Evolutionary conservation across 2,113 vertebrate genomes (phyloP).

Genomic region (Chlorodrepanis virens): DNA sequence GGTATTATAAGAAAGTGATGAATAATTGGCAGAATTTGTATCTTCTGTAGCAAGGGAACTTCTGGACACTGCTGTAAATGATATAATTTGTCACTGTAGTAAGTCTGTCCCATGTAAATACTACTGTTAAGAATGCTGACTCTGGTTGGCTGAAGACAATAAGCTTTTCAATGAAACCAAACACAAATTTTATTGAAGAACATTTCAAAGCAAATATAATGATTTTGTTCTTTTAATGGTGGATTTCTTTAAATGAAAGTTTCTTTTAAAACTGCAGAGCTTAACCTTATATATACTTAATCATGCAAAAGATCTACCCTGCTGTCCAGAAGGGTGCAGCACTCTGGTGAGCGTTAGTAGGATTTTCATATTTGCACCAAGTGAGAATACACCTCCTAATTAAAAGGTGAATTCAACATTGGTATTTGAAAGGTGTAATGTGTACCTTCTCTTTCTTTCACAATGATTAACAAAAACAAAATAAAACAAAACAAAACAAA

Average conservation of each 20-base stretch:
- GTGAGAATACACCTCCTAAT: neutral
- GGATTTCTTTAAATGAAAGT: neutral
- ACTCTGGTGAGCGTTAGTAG: neutral
- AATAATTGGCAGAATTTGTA: conserved; percentile 45
- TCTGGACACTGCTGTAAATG: neutral
- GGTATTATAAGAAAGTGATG: conserved; percentile 4
- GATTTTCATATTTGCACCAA: neutral
- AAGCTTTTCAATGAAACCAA: neutral
- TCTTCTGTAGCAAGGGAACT: conserved; percentile 8
- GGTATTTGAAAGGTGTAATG: neutral
- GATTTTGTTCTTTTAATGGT: neutral
- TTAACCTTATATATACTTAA: neutral
- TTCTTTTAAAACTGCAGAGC: neutral
- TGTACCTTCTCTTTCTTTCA: neutral
- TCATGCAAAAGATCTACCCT: neutral
- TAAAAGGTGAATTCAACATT: neutral
- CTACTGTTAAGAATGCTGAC: neutral
- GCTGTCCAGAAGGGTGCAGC: neutral
- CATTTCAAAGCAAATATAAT: neutral
- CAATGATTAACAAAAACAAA: neutral
- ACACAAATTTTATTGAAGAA: neutral
- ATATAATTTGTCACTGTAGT: conserved; percentile 19
- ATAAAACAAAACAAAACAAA: no score
- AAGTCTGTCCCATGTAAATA: neutral
- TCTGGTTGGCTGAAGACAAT: neutral